Evolutionary conservation across 92 coral and sea anemone genomes (phyloP), one percentile per base, ranked within the genome.

Genomic region (Desmophyllum pertusum): DNA sequence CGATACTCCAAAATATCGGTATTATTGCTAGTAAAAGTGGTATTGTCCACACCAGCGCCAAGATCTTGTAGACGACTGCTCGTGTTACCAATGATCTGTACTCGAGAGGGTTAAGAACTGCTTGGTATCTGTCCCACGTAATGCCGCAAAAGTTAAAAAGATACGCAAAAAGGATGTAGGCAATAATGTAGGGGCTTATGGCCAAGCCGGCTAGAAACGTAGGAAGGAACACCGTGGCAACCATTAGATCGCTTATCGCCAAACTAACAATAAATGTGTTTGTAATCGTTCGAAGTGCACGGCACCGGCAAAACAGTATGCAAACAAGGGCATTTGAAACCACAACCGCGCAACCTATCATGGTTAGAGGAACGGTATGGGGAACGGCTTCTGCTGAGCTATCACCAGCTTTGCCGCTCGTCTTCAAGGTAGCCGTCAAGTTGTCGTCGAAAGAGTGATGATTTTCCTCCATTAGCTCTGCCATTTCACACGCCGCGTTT

Each of bases 71-170:
- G 41, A 92, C 95, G 38, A 87, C 74, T 27, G 84, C 53, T 18
- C 94, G 86, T 30, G 98, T 95, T 41, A 95, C 76, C 36, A 69
- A 82, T 0, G 91, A 80, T 70, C 88, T 85, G 87, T 95, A 95
- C 29, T 88, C 80, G n/a, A 95, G 91, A 8, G 98, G 98, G 10
- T 92, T 82, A 6, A 94, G 61, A 21, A 95, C 90, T 31, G 98
- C 96, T 52, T 88, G 94, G 85, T 88, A 95, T 10, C 98, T 88
- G 43, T 95, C 98, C 88, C 93, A 95, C 1, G 98, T 95, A 10
- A 95, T 92, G 14, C 98, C 98, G 68, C 98, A 94, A 77, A 95
- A 88, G 80, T 95, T 95, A 77, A 95, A 94, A 40, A 95, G 91
- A 10, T 95, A 95, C 3, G 98, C 93, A 65, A 95, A 92, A 10